Evolutionary conservation across 2,888 invertebrate species (phyloP).

Genomic region (Kryphioiulus occultus): DNA sequence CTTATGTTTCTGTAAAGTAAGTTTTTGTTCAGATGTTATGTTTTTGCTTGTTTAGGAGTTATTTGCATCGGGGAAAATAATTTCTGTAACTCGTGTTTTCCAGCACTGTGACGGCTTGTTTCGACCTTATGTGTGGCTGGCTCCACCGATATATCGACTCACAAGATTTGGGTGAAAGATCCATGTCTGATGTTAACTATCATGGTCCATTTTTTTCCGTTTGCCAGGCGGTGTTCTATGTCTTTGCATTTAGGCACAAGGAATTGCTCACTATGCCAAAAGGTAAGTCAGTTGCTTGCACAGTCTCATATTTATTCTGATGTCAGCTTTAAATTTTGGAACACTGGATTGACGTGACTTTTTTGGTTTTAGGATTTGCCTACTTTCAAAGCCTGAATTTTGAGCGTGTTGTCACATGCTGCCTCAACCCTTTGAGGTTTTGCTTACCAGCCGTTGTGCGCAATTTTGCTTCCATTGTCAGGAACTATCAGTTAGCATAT

Average conservation of each 20-base stretch:
- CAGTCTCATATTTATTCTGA: slow-evolving; percentile 11
- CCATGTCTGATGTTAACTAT: slow-evolving; percentile 70
- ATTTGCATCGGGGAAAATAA: neutral
- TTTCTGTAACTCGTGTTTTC: slow-evolving; percentile 56
- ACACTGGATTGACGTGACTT: neutral
- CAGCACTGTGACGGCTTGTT: slow-evolving; percentile 71
- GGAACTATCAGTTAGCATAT: slow-evolving; percentile 84
- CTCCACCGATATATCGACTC: slow-evolving; percentile 79
- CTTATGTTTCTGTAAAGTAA: slow-evolving; percentile 70
- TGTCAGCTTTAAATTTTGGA: neutral
- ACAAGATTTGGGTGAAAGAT: slow-evolving; percentile 62
- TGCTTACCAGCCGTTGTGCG: slow-evolving; percentile 80
- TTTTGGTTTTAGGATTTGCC: slow-evolving; percentile 71
- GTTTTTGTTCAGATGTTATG: too few relatives aligned
- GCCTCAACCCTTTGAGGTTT: slow-evolving; percentile 85
- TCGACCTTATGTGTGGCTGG: slow-evolving; percentile 81
- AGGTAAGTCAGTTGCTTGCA: slow-evolving; percentile 68
- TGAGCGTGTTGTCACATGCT: slow-evolving; percentile 82
- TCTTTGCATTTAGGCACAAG: slow-evolving; percentile 87
- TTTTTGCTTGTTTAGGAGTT: slow-evolving; percentile 30
- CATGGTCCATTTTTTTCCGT: slow-evolving; percentile 91
- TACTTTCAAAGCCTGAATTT: slow-evolving; percentile 84
- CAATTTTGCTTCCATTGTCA: slow-evolving; percentile 78
- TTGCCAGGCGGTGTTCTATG: slow-evolving; percentile 91
- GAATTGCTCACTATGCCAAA: slow-evolving; percentile 79